Base-by-base conservation (phyloP, 2,888 invertebrate genomes). In the Epistrophe eligans region DNA sequence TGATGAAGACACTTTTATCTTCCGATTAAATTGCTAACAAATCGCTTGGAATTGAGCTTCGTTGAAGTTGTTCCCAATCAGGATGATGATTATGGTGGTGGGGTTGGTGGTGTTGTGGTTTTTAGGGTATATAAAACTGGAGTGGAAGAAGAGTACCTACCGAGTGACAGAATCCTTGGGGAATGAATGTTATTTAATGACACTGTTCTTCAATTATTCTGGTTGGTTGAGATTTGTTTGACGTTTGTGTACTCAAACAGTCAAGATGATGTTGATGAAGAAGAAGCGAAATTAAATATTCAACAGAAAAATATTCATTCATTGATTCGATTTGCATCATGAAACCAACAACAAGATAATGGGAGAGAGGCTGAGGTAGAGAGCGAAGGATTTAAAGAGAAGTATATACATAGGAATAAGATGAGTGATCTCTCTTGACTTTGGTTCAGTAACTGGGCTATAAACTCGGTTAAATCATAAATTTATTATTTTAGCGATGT, bases 201-300 rank as follows among this genome's bases (percentile, higher is more conserved):
- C 87, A 83, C 83, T 83, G 71, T 66, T 87, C 83, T 79, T 87
- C 83, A 83, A 87, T 83, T 87, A 87, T 83, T 79, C 79, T 55
- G 66, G 79, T 76, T 77, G 58, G 74, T 35, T 79, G 87, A 60
- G 82, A 83, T 79, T 87, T 76, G 62, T 83, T 83, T 87, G 79
- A 82, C 73, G 64, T 52, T 85, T 79, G 55, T 67, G 17, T 43
- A 58, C 11, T 40, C 52, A 32, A 52, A 45, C 50, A 32, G 50
- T 52, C 50, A 48, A 70, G 66, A 66, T 66, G 66, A 66, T 66
- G 19, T 17, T 6, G 66, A 66, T 45, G 48, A 50, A 35, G 50
- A 7, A 15, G 57, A 17, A 40, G 45, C 17, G 45, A 62, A 66
- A 57, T 66, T 43, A 64, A 72, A 57, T 74, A 58, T 66, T 74